Evolutionary conservation across 2,888 invertebrate genomes (phyloP).

Genomic region (Alsophila aescularia): DNA sequence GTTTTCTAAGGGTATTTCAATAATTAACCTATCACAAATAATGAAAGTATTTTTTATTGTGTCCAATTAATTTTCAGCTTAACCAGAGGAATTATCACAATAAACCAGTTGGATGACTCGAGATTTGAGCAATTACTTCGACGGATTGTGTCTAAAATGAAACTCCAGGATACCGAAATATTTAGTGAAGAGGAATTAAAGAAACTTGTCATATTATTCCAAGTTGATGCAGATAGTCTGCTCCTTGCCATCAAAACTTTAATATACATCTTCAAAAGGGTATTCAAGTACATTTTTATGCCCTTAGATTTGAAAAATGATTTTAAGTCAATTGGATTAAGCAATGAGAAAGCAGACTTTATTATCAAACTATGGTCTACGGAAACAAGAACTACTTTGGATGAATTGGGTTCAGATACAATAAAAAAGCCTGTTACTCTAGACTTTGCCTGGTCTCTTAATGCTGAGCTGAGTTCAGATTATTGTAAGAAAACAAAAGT

Average conservation of each 20-base stretch:
- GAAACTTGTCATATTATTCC: slow-evolving; percentile 71
- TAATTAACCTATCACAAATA: no score
- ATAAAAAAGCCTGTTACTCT: slow-evolving; percentile 50
- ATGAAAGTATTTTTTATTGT: background rate
- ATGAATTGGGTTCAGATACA: slow-evolving; percentile 56
- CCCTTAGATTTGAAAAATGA: slow-evolving; percentile 69
- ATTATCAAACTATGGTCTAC: slow-evolving; percentile 73
- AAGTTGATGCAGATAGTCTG: slow-evolving; percentile 60
- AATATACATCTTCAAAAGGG: slow-evolving; percentile 66
- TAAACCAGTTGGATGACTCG: slow-evolving; percentile 66
- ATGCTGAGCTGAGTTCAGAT: slow-evolving; percentile 75
- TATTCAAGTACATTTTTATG: slow-evolving; percentile 74
- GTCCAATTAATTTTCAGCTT: slow-evolving; percentile 57
- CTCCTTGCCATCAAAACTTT: slow-evolving; percentile 66
- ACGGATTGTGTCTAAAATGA: slow-evolving; percentile 66
- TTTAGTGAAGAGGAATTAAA: slow-evolving; percentile 68
- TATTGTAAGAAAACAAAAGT: slow-evolving; percentile 69
- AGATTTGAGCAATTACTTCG: slow-evolving; percentile 75
- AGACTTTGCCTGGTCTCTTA: slow-evolving; percentile 69
- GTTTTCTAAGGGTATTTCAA: background rate
- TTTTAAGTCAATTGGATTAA: slow-evolving; percentile 61
- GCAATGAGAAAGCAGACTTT: slow-evolving; percentile 62
- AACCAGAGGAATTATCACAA: slow-evolving; percentile 59
- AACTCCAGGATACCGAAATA: slow-evolving; percentile 63
- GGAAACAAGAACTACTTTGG: slow-evolving; percentile 65